phyloP scores from a whole-genome alignment of 2,113 vertebrate genomes.

The Chionodraco myersi region DNA sequence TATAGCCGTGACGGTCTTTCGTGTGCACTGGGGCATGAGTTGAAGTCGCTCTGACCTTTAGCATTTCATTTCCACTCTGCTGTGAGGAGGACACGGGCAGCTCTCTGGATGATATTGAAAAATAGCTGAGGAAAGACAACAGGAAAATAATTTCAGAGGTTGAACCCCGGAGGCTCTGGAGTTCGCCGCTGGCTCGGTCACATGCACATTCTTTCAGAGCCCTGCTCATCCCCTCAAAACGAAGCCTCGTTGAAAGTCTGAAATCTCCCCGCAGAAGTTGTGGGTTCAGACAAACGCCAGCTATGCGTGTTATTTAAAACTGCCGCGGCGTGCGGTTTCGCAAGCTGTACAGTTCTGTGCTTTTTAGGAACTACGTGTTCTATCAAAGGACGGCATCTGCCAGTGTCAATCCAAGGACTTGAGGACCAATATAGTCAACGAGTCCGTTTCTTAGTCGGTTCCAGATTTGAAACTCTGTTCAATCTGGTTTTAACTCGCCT shows the following conservation, averaged over 20 bases:
- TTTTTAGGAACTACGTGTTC: conserved; percentile 11
- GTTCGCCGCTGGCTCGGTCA: conserved; percentile 47
- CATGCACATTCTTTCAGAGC: conserved; percentile 71
- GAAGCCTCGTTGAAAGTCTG: conserved; percentile 66
- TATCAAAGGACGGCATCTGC: background rate
- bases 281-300: conserved; percentile 42
- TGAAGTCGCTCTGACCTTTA: conserved; percentile 60
- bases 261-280: conserved; percentile 45
- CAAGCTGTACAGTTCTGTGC: conserved; percentile 22
- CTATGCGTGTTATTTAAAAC: conserved; percentile 55
- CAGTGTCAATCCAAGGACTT: background rate
- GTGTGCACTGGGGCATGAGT: conserved; percentile 32
- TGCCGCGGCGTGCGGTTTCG: conserved; percentile 21
- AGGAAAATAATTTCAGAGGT: conserved; percentile 15
- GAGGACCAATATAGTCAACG: background rate
- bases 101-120: conserved; percentile 14
- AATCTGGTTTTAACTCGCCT: background rate
- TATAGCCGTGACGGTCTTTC: conserved; percentile 67
- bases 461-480: background rate
- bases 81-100: conserved; percentile 12
- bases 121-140: conserved; percentile 12
- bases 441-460: background rate
- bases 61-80: conserved; percentile 31
- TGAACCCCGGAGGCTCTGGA: conserved; percentile 33
- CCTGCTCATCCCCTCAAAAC: conserved; percentile 79